phyloP scores from a whole-genome alignment of 2,888 invertebrate species.

The Eilema caniola region DNA sequence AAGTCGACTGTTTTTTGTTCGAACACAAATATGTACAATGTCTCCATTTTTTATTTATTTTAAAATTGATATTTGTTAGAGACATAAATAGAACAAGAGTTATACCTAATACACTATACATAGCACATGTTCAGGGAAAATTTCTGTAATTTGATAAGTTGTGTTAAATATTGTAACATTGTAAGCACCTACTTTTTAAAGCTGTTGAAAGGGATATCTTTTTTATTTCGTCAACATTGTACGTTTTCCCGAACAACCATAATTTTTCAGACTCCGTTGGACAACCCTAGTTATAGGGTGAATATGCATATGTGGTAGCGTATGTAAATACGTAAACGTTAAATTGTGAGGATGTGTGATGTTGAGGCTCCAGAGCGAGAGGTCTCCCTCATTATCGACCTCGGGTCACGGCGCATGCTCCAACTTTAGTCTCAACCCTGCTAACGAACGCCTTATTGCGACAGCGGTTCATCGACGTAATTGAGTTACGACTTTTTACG shows the following conservation, averaged over 20 bases:
- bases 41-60: no score
- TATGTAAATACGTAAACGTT: constrained; percentile 86
- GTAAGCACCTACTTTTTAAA: no score
- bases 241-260: not conserved
- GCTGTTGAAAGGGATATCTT: no score
- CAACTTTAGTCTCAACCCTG: constrained; percentile 72
- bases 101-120: no score
- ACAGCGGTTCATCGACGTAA: constrained; percentile 85
- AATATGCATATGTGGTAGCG: constrained; percentile 84
- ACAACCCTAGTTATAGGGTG: constrained; percentile 68
- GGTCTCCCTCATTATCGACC: constrained; percentile 87
- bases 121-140: not conserved
- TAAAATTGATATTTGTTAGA: no score
- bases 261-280: constrained; percentile 14
- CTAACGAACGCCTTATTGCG: constrained; percentile 86
- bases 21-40: no score
- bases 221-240: not conserved
- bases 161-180: not conserved
- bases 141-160: not conserved
- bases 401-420: constrained; percentile 87
- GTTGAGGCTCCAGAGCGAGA: constrained; percentile 82
- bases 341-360: constrained; percentile 86
- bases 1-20: not conserved
- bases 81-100: no score
- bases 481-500: constrained; percentile 87